phyloP scores from a whole-genome alignment of 2,113 vertebrate genomes.

The Eurystomus gularis region DNA sequence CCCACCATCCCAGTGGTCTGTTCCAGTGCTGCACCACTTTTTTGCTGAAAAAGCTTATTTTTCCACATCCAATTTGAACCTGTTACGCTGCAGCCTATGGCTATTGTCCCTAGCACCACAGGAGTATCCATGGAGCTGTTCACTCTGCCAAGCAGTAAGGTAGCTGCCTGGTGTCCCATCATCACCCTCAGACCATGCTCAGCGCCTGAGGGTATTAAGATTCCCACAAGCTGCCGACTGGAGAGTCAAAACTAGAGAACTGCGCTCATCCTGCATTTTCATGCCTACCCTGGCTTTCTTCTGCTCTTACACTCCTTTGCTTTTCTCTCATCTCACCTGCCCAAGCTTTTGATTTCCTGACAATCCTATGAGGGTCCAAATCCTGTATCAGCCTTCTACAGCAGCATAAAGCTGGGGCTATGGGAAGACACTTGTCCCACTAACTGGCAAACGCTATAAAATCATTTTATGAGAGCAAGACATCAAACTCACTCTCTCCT shows the following conservation, averaged over 20 bases:
- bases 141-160: not conserved
- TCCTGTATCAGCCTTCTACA: not conserved
- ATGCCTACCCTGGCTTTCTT: not conserved
- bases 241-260: not conserved
- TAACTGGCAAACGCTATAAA: not conserved
- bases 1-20: not conserved
- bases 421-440: not conserved
- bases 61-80: not conserved
- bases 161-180: not conserved
- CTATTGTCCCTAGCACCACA: not conserved
- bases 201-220: not conserved
- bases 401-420: not conserved
- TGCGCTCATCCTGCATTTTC: not conserved
- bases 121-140: not conserved
- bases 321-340: not conserved
- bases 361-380: not conserved
- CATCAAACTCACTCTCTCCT: constrained; percentile 89
- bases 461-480: not conserved
- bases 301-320: not conserved
- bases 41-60: not conserved
- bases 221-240: not conserved
- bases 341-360: not conserved
- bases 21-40: not conserved
- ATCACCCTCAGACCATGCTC: not conserved
- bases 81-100: not conserved